A percentile compares a stretch with the other conserved stretches of the same genome.
phyloP scores from a whole-genome alignment of 2,113 vertebrate species.

The Pomatorhinus ruficollis region DNA sequence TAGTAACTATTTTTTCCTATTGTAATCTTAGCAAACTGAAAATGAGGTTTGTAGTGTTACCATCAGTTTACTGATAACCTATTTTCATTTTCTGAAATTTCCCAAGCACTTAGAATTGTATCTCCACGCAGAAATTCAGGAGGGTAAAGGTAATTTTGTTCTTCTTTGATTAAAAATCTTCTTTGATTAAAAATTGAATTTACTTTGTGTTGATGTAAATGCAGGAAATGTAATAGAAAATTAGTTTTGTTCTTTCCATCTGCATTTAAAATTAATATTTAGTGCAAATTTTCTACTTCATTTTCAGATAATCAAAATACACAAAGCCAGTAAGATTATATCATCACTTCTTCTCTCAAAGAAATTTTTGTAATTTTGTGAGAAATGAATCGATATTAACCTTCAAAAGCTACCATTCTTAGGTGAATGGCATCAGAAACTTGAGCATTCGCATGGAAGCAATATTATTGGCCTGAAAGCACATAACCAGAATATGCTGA shows the following conservation, averaged over 20 bases:
- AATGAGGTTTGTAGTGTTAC: not conserved
- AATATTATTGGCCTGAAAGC: not conserved
- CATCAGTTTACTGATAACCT: not conserved
- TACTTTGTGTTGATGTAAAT: slow-evolving; percentile 50
- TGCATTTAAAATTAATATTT: slow-evolving; percentile 29
- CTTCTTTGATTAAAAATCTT: not conserved
- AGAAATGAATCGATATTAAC: not conserved
- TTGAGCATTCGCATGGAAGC: not conserved
- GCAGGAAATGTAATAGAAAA: slow-evolving; percentile 18
- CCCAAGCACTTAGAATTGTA: not conserved
- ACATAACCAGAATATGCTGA: not conserved
- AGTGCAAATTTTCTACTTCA: slow-evolving; percentile 32
- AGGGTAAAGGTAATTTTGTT: slow-evolving; percentile 17
- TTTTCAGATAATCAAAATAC: slow-evolving; percentile 45
- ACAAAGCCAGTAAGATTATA: slow-evolving; percentile 37
- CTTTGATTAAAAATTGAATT: slow-evolving; percentile 45
- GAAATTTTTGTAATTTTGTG: not conserved
- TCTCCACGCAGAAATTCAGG: slow-evolving; percentile 16
- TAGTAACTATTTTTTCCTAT: not conserved
- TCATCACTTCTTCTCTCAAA: not conserved
- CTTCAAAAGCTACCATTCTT: not conserved
- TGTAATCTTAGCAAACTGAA: not conserved
- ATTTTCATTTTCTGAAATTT: slow-evolving; percentile 17
- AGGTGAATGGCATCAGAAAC: not conserved
- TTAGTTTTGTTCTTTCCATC: slow-evolving; percentile 23